A percentile compares a stretch with the other conserved stretches of the same genome.
Conservation (phyloP, 2,888 invertebrate species). For the Tetragonisca angustula region DNA sequence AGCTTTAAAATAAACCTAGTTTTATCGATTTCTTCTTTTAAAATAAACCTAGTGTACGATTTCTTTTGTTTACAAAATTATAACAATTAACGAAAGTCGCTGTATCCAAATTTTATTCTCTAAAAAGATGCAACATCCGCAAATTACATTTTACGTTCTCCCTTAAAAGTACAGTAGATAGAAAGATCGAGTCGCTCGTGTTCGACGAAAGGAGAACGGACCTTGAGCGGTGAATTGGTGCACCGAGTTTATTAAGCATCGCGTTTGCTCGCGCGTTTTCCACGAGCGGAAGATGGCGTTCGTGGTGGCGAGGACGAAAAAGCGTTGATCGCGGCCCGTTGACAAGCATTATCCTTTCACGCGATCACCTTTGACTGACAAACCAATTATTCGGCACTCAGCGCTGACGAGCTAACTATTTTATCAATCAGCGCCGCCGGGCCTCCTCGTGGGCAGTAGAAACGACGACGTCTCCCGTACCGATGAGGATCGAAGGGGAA, state of each 20-base stretch:
- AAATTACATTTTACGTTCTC: neutral
- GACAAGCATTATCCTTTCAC: conserved; percentile 66
- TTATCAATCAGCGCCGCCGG: conserved; percentile 67
- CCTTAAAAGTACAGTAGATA: neutral
- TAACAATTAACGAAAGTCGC: no score
- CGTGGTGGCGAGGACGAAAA: conserved; percentile 19
- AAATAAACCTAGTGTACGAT: no score
- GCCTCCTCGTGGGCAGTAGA: conserved; percentile 57
- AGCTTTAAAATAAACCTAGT: no score
- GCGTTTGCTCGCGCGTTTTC: neutral
- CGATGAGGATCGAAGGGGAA: neutral
- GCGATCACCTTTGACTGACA: conserved; percentile 65
- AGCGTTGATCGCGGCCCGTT: conserved; percentile 44
- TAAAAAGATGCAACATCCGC: neutral
- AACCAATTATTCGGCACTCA: conserved; percentile 68
- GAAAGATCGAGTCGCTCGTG: neutral
- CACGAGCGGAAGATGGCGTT: neutral
- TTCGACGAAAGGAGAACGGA: no score
- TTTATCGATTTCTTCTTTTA: no score
- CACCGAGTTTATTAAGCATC: neutral
- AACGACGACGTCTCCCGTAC: conserved; percentile 28
- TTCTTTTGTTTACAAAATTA: no score
- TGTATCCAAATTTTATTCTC: neutral
- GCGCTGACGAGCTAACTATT: conserved; percentile 65
- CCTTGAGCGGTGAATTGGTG: neutral